Percentiles rank a stretch among this genome's conserved stretches.
Conservation (phyloP, 2,888 invertebrate genomes). For the Muscina levida region DNA sequence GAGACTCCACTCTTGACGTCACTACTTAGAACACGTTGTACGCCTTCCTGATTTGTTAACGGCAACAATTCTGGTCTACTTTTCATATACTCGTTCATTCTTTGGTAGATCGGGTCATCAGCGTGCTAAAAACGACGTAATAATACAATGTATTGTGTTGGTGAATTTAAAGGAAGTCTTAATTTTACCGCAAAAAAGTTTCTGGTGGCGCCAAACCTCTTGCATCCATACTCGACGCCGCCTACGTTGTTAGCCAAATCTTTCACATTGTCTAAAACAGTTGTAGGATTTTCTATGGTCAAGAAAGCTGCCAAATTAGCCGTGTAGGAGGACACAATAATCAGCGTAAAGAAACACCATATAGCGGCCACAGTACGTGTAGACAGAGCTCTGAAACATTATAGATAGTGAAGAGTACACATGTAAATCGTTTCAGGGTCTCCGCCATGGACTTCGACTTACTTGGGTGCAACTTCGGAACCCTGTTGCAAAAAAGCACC, state of each 20-base stretch:
- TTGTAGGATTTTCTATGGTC: constrained; percentile 88
- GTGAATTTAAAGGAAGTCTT: neutral
- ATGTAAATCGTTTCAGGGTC: neutral
- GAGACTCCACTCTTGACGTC: constrained; percentile 75
- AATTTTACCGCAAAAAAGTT: constrained; percentile 90
- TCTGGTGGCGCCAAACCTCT: constrained; percentile 90
- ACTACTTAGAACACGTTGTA: constrained; percentile 78
- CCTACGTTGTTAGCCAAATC: constrained; percentile 89
- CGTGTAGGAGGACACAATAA: constrained; percentile 89
- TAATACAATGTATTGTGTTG: too few species aligned
- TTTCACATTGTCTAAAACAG: constrained; percentile 88
- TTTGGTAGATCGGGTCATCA: constrained; percentile 86
- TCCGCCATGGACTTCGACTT: constrained; percentile 72
- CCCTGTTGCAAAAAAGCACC: constrained; percentile 93
- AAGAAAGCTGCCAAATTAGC: constrained; percentile 96
- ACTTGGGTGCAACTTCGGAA: constrained; percentile 93
- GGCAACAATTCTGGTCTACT: constrained; percentile 81
- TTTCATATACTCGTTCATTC: constrained; percentile 90
- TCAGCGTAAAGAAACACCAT: constrained; percentile 94
- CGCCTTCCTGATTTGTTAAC: constrained; percentile 82
- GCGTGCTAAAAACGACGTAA: constrained; percentile 82
- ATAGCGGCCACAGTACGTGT: constrained; percentile 92
- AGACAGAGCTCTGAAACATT: constrained; percentile 88
- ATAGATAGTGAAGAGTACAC: too few species aligned
- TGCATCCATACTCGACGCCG: constrained; percentile 92